Evolutionary conservation across 2,113 vertebrate species (phyloP).

Genomic region (Neodon shergylaensis): DNA sequence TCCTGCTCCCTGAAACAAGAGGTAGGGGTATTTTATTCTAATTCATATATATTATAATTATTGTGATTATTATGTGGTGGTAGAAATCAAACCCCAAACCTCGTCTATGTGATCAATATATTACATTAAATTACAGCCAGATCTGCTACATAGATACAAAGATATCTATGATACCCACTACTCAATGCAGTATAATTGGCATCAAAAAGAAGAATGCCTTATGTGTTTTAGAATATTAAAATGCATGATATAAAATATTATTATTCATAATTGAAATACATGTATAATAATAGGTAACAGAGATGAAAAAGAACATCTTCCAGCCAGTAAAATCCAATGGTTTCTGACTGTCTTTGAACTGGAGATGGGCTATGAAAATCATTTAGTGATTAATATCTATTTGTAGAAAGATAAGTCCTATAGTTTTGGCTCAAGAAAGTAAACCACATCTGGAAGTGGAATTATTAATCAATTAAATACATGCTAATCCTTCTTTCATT

Average conservation of each 20-base stretch:
- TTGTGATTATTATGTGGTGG: background rate
- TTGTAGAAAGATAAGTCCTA: background rate
- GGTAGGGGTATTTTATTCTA: background rate
- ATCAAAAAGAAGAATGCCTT: background rate
- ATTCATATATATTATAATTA: background rate
- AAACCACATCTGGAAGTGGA: background rate
- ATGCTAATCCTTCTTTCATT: background rate
- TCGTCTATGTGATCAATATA: background rate
- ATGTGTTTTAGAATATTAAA: background rate
- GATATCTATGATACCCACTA: background rate
- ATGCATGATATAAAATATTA: background rate
- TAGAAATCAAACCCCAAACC: background rate
- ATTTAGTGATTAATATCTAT: background rate
- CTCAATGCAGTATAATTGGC: background rate
- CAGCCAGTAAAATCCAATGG: background rate
- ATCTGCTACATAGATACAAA: background rate
- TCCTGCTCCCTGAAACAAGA: background rate
- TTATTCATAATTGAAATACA: background rate
- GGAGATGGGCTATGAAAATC: background rate
- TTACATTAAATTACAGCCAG: background rate
- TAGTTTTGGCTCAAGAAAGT: background rate
- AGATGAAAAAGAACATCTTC: background rate
- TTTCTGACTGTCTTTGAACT: background rate
- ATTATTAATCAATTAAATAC: conserved; percentile 26
- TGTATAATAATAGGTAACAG: background rate